Evolutionary conservation across 2,888 invertebrate genomes (phyloP).

Genomic region (Horisme vitalbata): DNA sequence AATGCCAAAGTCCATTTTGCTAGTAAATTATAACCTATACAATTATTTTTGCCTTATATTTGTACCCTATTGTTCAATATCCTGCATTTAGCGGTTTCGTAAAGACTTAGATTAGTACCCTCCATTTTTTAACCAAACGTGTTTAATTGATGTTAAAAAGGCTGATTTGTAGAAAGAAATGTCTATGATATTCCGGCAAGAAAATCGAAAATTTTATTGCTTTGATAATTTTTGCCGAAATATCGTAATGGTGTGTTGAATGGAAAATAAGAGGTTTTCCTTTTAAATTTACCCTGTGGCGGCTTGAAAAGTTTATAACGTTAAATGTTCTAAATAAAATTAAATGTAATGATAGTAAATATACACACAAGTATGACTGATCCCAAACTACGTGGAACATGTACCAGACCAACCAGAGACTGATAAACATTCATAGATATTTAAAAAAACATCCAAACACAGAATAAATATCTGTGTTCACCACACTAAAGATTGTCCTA

Average conservation of each 20-base stretch:
- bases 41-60: conserved; percentile 37
- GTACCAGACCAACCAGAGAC: no score
- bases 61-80: conserved; percentile 23
- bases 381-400: no score
- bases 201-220: neutral
- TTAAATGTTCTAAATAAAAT: no score
- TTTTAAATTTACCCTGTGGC: no score
- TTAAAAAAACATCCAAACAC: no score
- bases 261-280: no score
- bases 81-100: conserved; percentile 28
- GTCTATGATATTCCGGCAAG: neutral
- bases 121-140: conserved; percentile 19
- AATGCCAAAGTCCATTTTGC: conserved; percentile 1
- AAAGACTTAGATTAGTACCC: conserved; percentile 19
- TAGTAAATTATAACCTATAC: conserved; percentile 24
- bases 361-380: no score
- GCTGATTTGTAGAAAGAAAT: conserved; percentile 15
- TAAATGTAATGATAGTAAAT: no score
- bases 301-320: no score
- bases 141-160: conserved; percentile 16
- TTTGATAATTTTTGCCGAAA: neutral
- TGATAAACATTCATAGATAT: no score
- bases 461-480: no score
- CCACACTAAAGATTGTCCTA: no score
- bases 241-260: neutral